Evolutionary conservation across 2,113 vertebrate genomes (phyloP), one percentile per base, ranked within the genome.

Genomic region (Cinclus mexicanus): DNA sequence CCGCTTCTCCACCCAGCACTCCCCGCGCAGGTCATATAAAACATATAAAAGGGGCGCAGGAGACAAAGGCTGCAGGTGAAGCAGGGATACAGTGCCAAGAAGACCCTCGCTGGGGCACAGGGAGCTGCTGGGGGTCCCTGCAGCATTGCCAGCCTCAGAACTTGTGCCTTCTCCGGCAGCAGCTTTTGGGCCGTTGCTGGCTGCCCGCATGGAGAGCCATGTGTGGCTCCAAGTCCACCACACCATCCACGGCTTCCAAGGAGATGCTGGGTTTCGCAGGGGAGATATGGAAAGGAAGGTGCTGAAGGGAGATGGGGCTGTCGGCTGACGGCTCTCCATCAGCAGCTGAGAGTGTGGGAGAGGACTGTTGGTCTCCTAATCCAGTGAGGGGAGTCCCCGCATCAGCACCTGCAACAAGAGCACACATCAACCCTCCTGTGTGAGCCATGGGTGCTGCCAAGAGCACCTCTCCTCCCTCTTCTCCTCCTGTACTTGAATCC

Each of bases 181-280:
- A 94, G 88, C 95, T 94, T 91, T 95, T 98, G 95, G 89, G 96
- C 72, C 83, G 96, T 59, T 92, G 91, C 96, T 79, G 96, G 77
- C 87, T 94, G 92, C 84, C 72, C 10, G 83, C 89, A 83, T 16
- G 96, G 86, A 92, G 49, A 25, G 90, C 90, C 53, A 78, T 31
- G 9, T 89, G 97, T 0, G 97, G 98, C 67, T 97, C 98, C 55
- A 97, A 98, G 97, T 99, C 98, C 55, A 98, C 96, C 59, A 98
- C 95, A 63, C 98, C 98, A 87, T 97, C 98, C 9, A 90, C 94
- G 86, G 98, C 98, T 96, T 99, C 98, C 0, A 98, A 98, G n/a
- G 99, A 97, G 81, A 98, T 88, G 77, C 98, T 94, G 17, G 98
- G 95, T 75, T 97, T 98, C 33, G 97, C 98, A 41, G 98, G 97